Evolutionary conservation across 2,888 invertebrate species (phyloP).

Genomic region (Branchipolynoe longqiensis): DNA sequence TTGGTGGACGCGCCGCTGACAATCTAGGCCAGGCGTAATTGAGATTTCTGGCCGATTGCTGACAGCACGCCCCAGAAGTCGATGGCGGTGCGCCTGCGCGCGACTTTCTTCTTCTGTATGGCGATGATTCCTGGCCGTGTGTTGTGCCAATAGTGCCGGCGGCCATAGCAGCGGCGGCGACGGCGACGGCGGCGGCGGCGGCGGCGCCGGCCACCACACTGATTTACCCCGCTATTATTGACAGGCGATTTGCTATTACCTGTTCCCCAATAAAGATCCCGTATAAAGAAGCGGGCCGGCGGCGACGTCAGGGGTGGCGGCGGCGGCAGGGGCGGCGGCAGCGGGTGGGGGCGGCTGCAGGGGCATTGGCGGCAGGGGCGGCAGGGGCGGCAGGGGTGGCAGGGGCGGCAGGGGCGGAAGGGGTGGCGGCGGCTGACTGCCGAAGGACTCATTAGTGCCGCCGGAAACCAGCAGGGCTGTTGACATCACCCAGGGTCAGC

Average conservation of each 20-base stretch:
- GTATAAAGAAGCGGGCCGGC: neutral
- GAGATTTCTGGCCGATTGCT: constrained; percentile 41
- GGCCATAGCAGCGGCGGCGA: neutral
- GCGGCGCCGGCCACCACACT: neutral
- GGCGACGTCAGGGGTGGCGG: neutral
- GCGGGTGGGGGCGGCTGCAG: too few relatives aligned
- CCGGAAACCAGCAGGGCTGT: neutral
- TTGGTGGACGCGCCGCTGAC: constrained; percentile 9
- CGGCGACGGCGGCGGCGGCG: neutral
- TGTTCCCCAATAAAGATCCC: constrained; percentile 18
- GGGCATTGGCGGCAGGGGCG: too few relatives aligned
- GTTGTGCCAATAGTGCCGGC: constrained; percentile 4
- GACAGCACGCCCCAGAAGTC: neutral
- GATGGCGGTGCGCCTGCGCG: neutral
- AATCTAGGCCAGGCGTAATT: constrained; percentile 9
- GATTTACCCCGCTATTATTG: constrained; percentile 30
- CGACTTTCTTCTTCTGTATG: constrained; percentile 18
- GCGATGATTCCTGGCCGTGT: neutral
- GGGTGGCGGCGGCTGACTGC: too few relatives aligned
- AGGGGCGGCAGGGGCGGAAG: too few relatives aligned
- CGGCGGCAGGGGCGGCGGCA: too few relatives aligned
- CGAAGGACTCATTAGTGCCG: constrained; percentile 13
- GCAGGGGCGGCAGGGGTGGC: neutral
- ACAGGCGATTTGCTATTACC: neutral
- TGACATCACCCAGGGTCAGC: neutral